Base-by-base conservation (phyloP, 2,797 vertebrate species). In the Lepus townsendii region DNA sequence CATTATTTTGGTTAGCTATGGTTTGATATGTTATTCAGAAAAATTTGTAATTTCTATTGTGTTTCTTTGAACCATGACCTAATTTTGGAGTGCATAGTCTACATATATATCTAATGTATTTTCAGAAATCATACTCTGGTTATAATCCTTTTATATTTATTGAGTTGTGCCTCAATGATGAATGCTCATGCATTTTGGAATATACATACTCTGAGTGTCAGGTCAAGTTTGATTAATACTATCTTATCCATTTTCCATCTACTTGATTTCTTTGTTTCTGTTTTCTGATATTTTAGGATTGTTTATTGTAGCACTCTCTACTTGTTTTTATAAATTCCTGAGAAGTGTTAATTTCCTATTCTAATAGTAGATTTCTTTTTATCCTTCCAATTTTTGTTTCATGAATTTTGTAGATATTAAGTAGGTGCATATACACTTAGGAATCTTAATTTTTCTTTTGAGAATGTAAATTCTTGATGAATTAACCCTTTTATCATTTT, bases 371-470 rank as follows among this genome's bases (percentile, higher is more conserved):
- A n/a, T 72, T 85, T 60, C 16, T 83, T 63, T 83, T 69, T 68
- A 32, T 68, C 57, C 16, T 47, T 66, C 42, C 17, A 72, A 32
- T 72, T 57, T 76, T 85, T 72, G 16, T 62, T 68, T 38, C 47
- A 68, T 88, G 73, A 88, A 54, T 78, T 88, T 88, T 30, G 26
- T 66, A 52, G 62, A n/a, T 77, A 62, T 88, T 54, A 57, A 77
- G 22, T 77, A 75, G 62, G 27, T 75, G 86, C n/a, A 52, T 76
- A 66, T 54, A 38, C 42, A 66, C 52, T 75, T 88, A 88, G 47
- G 47, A 77, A 88, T 77, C 66, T 57, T 57, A 57, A 16, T 57
- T 57, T 57, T 57, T 57, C 54, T 57, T 57, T 57, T 57, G 16
- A 57, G 19, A 16, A 16, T 57, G 54, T 57, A 7, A 63, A 63